Evolutionary conservation across 2,797 vertebrate genomes (phyloP).

Genomic region (Danio jaintianensis): DNA sequence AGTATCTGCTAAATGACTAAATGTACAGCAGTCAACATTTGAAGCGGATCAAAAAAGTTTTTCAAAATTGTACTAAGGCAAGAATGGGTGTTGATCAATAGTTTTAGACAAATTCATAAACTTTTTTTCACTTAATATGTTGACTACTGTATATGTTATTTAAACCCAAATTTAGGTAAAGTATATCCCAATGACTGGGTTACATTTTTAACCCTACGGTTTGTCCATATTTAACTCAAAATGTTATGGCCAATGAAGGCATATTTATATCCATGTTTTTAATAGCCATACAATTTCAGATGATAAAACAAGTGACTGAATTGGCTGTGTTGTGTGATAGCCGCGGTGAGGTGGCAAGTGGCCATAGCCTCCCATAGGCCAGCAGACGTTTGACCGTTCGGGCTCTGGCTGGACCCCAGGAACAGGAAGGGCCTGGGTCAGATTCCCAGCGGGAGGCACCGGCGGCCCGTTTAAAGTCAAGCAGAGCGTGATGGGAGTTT

Average conservation of each 20-base stretch:
- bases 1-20: too few relatives aligned
- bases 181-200: too few relatives aligned
- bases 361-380: constrained; percentile 60
- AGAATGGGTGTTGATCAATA: too few relatives aligned
- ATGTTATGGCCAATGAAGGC: neutral
- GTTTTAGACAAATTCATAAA: too few relatives aligned
- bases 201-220: too few relatives aligned
- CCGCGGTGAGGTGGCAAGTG: constrained; percentile 13
- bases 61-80: too few relatives aligned
- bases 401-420: constrained; percentile 52
- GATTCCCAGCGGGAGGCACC: constrained; percentile 63
- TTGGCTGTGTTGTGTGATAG: neutral
- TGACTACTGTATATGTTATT: too few relatives aligned
- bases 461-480: constrained; percentile 70
- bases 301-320: neutral
- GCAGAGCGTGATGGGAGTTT: constrained; percentile 74
- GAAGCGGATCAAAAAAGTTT: too few relatives aligned
- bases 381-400: constrained; percentile 57
- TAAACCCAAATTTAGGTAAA: too few relatives aligned
- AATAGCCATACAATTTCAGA: neutral
- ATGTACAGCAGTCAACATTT: too few relatives aligned
- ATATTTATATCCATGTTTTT: neutral
- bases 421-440: constrained; percentile 48
- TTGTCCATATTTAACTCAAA: too few relatives aligned
- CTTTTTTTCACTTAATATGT: too few relatives aligned